Base-by-base conservation (phyloP, 2,888 invertebrate species). In the Leptinotarsa peninsularis region DNA sequence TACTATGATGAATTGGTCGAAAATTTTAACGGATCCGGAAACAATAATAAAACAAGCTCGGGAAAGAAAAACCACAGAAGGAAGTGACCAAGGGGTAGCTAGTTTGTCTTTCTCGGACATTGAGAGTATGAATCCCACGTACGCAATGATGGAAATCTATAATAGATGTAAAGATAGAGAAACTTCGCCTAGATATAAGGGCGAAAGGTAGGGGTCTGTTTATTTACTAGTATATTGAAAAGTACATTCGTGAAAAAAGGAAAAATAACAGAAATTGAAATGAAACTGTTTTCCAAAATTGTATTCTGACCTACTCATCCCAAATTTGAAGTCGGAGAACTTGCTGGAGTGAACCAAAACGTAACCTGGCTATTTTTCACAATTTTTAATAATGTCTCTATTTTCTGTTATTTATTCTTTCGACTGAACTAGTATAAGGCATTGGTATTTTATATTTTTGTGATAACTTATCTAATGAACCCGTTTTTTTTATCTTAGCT, bases 131-230 rank as follows among this genome's bases (percentile, higher is more conserved):
- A 92, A 91, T 82, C 94, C 94, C 0, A 94, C 94, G 1, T 92
- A 92, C 67, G 93, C 93, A 1, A 94, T 94, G 94, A 89, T 92
- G 78, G 92, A 92, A 79, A 91, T 94, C 0, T 88, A 93, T 72
- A 90, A 91, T 56, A 91, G 89, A 83, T 91, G 91, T 82, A 91
- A 91, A 81, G 92, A 92, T 74, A 91, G 90, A 84, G 88, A 88
- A 0, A 88, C 88, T 18, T 86, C 85, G 10, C 84, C 86, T n/a
- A 81, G 76, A 54, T 78, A 83, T 75, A 84, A 83, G 63, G 80
- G 80, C 4, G 87, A 88, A 72, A 79, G 81, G 87, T 87, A 81
- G 80, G 82, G 67, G 33, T 17, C n/a, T 49, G 63, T 21, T 43
- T 60, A 49, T n/a, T 17, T 52, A 52, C n/a, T 7, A 15, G 17